phyloP scores from a whole-genome alignment of 1,140 invertebrate species.

The Drosophila bocqueti region DNA sequence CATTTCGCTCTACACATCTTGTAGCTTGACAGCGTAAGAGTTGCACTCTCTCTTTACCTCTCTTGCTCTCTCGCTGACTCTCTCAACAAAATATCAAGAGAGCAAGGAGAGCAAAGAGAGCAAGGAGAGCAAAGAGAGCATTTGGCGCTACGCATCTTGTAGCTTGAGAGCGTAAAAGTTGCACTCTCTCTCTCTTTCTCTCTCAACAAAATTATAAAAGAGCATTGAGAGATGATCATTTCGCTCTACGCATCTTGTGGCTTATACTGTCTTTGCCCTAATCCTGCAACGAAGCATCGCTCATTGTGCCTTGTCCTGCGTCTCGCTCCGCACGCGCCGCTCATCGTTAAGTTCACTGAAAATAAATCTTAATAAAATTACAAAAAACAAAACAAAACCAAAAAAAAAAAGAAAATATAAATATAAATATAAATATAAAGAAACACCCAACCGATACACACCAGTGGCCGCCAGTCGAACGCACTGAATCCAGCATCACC shows the following conservation, averaged over 20 bases:
- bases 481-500: conserved; percentile 85
- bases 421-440: neutral
- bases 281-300: conserved; percentile 27
- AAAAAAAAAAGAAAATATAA: neutral
- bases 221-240: neutral
- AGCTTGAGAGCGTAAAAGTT: too few relatives aligned
- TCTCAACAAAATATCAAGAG: neutral
- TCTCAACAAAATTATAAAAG: neutral
- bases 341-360: conserved; percentile 42
- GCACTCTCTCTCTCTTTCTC: neutral
- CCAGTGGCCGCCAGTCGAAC: conserved; percentile 76
- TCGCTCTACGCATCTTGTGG: neutral
- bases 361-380: neutral
- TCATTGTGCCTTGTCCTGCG: conserved; percentile 62
- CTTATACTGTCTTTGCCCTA: neutral
- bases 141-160: too few relatives aligned
- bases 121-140: too few relatives aligned
- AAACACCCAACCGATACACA: conserved; percentile 23
- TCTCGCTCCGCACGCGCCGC: conserved; percentile 53
- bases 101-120: neutral
- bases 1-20: neutral
- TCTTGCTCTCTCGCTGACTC: neutral
- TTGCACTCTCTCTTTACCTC: neutral
- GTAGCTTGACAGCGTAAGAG: too few relatives aligned
- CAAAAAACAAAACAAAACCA: neutral